phyloP scores from a whole-genome alignment of 1,140 invertebrate genomes.

The Aphaenogaster ashmeadi region DNA sequence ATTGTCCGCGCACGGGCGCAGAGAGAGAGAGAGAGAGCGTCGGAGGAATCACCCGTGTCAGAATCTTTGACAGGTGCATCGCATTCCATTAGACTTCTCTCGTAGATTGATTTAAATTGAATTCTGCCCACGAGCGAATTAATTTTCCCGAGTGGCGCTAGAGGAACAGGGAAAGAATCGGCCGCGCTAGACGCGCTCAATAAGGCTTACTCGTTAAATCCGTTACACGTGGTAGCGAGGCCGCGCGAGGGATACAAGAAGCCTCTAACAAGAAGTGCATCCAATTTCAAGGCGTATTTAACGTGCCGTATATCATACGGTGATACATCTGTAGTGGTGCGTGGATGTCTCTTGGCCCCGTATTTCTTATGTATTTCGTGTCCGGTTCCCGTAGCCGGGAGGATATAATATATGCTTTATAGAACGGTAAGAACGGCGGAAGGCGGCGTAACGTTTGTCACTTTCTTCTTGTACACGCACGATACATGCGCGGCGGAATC shows the following conservation, averaged over 20 bases:
- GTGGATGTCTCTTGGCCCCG: background rate
- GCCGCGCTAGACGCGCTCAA: slow-evolving; percentile 9
- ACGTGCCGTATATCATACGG: slow-evolving; percentile 57
- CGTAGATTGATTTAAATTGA: slow-evolving; percentile 68
- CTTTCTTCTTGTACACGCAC: background rate
- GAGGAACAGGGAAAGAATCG: slow-evolving; percentile 42
- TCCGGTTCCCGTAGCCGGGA: slow-evolving; percentile 12
- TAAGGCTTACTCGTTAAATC: slow-evolving; percentile 55
- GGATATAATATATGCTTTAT: slow-evolving; percentile 51
- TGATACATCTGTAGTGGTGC: slow-evolving; percentile 18
- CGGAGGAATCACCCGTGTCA: slow-evolving; percentile 53
- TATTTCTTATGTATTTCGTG: slow-evolving; percentile 49
- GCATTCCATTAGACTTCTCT: slow-evolving; percentile 61
- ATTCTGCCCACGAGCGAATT: slow-evolving; percentile 67
- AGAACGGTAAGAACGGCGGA: slow-evolving; percentile 48
- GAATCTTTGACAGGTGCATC: slow-evolving; percentile 66
- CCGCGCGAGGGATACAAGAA: slow-evolving; percentile 37
- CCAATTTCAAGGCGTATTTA: slow-evolving; percentile 67
- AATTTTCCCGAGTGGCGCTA: slow-evolving; percentile 56
- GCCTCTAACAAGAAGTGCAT: slow-evolving; percentile 60
- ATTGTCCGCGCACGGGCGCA: slow-evolving; percentile 33
- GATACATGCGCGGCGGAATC: slow-evolving; percentile 22
- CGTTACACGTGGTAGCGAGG: slow-evolving; percentile 33
- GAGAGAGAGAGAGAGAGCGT: background rate
- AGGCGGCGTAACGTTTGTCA: slow-evolving; percentile 46